Percentiles rank a stretch among this genome's conserved stretches.
phyloP scores from a whole-genome alignment of 2,797 vertebrate genomes.

The Falco berigora region DNA sequence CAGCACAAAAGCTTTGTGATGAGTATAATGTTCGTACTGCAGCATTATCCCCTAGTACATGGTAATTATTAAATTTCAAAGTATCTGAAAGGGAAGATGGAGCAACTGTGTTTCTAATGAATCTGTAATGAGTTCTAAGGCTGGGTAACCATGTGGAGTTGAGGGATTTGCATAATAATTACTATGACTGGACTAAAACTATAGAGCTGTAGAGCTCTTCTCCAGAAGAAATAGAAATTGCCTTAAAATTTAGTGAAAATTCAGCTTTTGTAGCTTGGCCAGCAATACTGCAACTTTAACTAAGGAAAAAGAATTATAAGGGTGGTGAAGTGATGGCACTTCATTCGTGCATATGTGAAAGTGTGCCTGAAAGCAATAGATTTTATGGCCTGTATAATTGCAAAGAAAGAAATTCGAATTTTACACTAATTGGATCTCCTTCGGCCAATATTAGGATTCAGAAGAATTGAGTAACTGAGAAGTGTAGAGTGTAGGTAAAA shows the following conservation, averaged over 20 bases:
- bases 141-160: slow-evolving; percentile 14
- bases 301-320: neutral
- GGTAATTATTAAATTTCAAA: slow-evolving; percentile 37
- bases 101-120: slow-evolving; percentile 51
- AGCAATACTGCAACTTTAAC: neutral
- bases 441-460: neutral
- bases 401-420: neutral
- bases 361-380: neutral
- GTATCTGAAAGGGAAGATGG: slow-evolving; percentile 22
- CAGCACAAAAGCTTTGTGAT: slow-evolving; percentile 20
- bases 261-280: neutral
- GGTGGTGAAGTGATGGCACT: neutral
- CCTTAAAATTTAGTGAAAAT: neutral
- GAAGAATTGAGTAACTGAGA: neutral
- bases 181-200: neutral
- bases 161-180: slow-evolving; percentile 43
- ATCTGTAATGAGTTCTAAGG: slow-evolving; percentile 52
- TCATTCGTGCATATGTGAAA: neutral
- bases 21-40: neutral
- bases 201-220: neutral
- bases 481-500: neutral
- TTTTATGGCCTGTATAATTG: neutral
- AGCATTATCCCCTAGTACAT: neutral
- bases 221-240: neutral
- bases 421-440: neutral